Base-by-base conservation (phyloP, 2,797 vertebrate genomes). In the Spheniscus humboldti region DNA sequence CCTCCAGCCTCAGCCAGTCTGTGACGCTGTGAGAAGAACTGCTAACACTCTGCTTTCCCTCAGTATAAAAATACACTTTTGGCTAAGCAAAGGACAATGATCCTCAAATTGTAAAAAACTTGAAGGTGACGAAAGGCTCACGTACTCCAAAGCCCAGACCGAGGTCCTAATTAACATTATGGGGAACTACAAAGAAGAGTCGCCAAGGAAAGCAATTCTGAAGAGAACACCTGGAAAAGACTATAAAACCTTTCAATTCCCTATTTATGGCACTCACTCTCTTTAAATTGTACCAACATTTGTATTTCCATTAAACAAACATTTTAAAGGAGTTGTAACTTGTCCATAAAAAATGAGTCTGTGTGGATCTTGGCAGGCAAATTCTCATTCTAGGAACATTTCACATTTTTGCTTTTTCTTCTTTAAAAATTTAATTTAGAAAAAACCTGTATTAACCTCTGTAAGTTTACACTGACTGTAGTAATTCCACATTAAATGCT, bases 241-340 rank as follows among this genome's bases (percentile, higher is more conserved):
- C 74, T 90, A 43, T 90, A 94, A 96, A 94, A 82, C 71, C 45
- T 92, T 94, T 92, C 79, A 82, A 13, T 73, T 55, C 68, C 63
- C 73, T 93, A 47, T 86, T 94, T 83, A 62, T 59, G 35, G 53
- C 66, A 55, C 62, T 86, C n/a, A 55, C 30, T 88, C 71, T 74
- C 74, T 90, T 94, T 90, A 94, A 90, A 79, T 90, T 85, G 63
- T 89, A 72, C 82, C 66, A 91, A 57, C 69, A 82, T 94, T 94
- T 92, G 62, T 95, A 74, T 96, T 98, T 98, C 81, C 94, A 96
- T 97, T 96, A 92, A 94, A 91, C 91, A 95, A 97, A 91, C 28
- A 55, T 97, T 97, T 97, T 97, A 91, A 96, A 96, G 77, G 56
- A 90, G 53, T 97, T 96, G 79, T 94, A 97, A 90, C 83, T 97